Evolutionary conservation across 2,888 invertebrate species (phyloP).

Genomic region (Amphiduros pacificus): DNA sequence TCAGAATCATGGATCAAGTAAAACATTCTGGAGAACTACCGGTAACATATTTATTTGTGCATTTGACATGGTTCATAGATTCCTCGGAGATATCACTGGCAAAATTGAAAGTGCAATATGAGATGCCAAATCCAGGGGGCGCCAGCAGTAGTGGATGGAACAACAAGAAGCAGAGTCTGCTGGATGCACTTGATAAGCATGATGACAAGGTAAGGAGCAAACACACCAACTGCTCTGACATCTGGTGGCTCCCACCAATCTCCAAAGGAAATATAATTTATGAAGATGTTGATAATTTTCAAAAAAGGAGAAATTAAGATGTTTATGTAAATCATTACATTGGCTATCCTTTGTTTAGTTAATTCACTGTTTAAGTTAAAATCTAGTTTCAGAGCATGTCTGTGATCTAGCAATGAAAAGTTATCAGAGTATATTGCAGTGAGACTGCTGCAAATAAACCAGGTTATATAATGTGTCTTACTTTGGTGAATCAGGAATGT

Average conservation of each 20-base stretch:
- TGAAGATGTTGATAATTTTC: background rate
- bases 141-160: background rate
- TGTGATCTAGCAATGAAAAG: too few relatives aligned
- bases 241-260: too few relatives aligned
- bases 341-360: too few relatives aligned
- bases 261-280: too few relatives aligned
- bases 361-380: too few relatives aligned
- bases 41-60: background rate
- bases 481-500: too few relatives aligned
- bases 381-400: too few relatives aligned
- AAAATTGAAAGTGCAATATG: constrained; percentile 22
- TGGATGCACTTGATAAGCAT: constrained; percentile 10
- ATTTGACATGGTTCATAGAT: background rate
- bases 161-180: background rate
- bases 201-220: too few relatives aligned
- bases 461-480: too few relatives aligned
- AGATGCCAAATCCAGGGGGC: background rate
- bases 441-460: background rate
- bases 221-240: too few relatives aligned
- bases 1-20: too few relatives aligned
- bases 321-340: background rate
- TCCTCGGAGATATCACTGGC: constrained; percentile 10
- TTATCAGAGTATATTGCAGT: too few relatives aligned
- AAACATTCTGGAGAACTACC: background rate
- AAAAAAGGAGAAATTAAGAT: background rate